Evolutionary conservation across 35 echinoderm and acorn worm genomes (phyloP).

Genomic region (Chiridota heheva): DNA sequence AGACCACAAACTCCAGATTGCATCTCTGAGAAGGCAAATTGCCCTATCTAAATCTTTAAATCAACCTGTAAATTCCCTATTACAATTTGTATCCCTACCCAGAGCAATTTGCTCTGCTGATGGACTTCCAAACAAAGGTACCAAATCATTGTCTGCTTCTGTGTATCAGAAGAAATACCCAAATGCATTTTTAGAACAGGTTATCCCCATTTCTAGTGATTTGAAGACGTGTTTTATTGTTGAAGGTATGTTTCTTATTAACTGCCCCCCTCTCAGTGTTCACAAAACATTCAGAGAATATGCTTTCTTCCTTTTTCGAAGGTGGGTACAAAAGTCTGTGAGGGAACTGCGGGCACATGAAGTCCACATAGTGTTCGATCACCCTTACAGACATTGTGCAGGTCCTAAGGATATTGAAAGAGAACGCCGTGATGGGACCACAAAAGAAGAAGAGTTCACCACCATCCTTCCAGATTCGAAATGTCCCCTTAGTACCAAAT

Average conservation of each 20-base stretch:
- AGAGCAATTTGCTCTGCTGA: slow-evolving; percentile 28
- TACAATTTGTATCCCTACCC: slow-evolving; percentile 31
- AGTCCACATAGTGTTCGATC: slow-evolving; percentile 46
- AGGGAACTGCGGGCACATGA: background rate
- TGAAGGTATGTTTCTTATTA: slow-evolving; percentile 55
- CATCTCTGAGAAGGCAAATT: slow-evolving; percentile 48
- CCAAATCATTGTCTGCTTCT: slow-evolving; percentile 11
- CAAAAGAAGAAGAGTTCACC: background rate
- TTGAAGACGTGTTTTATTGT: slow-evolving; percentile 19
- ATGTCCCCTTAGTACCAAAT: slow-evolving; percentile 1
- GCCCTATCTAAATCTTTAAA: slow-evolving; percentile 36
- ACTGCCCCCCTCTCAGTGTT: background rate
- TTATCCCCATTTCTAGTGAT: background rate
- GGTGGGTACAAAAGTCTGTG: slow-evolving; percentile 39
- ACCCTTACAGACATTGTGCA: slow-evolving; percentile 32
- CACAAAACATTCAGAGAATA: slow-evolving; percentile 46
- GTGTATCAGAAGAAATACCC: slow-evolving; percentile 13
- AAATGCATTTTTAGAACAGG: background rate
- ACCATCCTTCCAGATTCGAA: background rate
- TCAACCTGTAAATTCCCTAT: slow-evolving; percentile 6
- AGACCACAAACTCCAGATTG: slow-evolving; percentile 42
- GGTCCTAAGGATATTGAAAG: slow-evolving; percentile 54
- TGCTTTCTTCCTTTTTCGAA: slow-evolving; percentile 38
- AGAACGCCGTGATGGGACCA: background rate
- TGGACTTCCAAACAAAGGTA: slow-evolving; percentile 8